These are phyloP conservation scores for Macrotus californicus DNA, from an alignment of 2,113 vertebrate genomes.

Conservation along the genomic window DNA sequence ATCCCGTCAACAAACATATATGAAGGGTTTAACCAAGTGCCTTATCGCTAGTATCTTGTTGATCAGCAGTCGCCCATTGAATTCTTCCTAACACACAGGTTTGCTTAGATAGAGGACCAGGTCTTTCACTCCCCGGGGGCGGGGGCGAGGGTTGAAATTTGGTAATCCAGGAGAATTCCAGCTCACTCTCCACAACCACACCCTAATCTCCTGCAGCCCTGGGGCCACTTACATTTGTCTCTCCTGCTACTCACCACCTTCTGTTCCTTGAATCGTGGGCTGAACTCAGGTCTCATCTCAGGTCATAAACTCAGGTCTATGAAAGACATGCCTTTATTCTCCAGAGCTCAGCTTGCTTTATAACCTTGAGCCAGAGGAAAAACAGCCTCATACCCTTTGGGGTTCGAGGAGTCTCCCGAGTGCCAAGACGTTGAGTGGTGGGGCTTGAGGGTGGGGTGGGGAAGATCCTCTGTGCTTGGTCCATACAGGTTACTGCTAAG, in stretches of 20 bases:
- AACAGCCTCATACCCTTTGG: neutral
- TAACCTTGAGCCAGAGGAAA: neutral
- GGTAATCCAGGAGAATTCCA: neutral
- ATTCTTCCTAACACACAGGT: neutral
- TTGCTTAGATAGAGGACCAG: neutral
- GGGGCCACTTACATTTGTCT: no score
- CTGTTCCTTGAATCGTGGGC: neutral
- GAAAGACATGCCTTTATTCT: neutral
- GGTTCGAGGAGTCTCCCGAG: neutral
- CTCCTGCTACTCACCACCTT: neutral
- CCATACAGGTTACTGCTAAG: neutral
- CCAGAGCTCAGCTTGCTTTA: neutral
- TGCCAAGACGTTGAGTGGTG: neutral
- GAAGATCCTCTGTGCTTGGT: neutral
- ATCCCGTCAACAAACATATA: neutral
- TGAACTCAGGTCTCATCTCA: no score
- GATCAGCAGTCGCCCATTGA: neutral
- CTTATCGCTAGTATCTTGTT: neutral
- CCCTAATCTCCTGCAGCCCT: neutral
- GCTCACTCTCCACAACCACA: neutral
- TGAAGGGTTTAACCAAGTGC: neutral
- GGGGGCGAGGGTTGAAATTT: fast-evolving
- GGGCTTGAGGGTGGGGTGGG: neutral
- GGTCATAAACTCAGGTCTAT: neutral
- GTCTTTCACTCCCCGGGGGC: neutral